Evolutionary conservation across 2,888 invertebrate species (phyloP), one percentile per base, ranked within the genome.

Genomic region (Luperina testacea): DNA sequence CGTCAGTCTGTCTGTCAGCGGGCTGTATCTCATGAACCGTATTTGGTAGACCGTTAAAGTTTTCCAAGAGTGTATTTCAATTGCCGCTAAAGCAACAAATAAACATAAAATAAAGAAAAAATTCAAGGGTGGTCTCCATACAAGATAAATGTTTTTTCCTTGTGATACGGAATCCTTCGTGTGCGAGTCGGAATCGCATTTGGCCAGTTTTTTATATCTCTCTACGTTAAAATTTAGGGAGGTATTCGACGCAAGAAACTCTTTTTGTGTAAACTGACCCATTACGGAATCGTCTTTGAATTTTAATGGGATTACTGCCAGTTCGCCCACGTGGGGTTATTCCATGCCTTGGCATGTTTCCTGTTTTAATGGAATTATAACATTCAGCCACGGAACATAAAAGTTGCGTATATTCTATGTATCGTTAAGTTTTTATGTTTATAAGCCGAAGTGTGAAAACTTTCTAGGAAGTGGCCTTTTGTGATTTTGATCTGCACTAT

Each of bases 231-330:
- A 48, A 32, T 45, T 11, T 24, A 32, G 0, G 15, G 0, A 53
- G 2, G 4, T 17, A 9, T 48, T 20, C 3, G 57, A 72, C 5
- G 15, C 57, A 9, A 67, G 42, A n/a, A 59, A 20, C 6, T 67
- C 3, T 42, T 7, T 8, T 24, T 2, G 42, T 32, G 6, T 81
- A 81, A 77, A 45, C 65, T 11, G n/a, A 13, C 8, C 57, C 4
- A 27, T 42, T 75, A 76, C 75, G 42, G 69, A 76, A 69, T 74
- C 48, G 24, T n/a, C 74, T 85, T 81, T 77, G 64, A 74, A 76
- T 85, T 84, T 85, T 76, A 74, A 78, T 76, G 42, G 61, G 57
- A 74, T 76, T 72, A 69, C 64, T 48, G 64, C 70, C 27, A 59
- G 70, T 71, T 53, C 75, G 51, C 82, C 82, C 75, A 85, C 75